Base-by-base conservation (phyloP, 2,797 vertebrate genomes). In the Girardinus metallicus region DNA sequence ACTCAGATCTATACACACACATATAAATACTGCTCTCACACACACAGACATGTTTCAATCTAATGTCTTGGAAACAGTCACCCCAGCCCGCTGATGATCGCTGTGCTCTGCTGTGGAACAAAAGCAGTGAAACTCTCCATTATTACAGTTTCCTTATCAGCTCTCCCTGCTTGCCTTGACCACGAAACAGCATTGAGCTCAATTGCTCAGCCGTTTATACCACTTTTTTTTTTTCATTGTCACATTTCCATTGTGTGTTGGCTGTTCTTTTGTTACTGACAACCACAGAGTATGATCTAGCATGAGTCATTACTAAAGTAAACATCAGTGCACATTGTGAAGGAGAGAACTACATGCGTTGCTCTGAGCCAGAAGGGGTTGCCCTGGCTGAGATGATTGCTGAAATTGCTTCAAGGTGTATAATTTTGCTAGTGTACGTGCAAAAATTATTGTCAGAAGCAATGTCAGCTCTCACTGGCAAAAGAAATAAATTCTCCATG, bases 41-140 rank as follows among this genome's bases (percentile, higher is more conserved):
- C 72, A 86, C 80, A 81, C 36, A 77, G 43, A 74, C 84, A 82
- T 71, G 80, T 83, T 78, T 89, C 87, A 76, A 46, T 77, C 76
- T 46, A 89, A 90, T 76, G 1, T 90, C 93, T 94, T 94, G 91
- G 93, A 92, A 94, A 94, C 93, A 84, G 91, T 89, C 83, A 73
- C 83, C 87, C 86, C 78, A 73, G 88, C 91, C 86, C 83, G 79
- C 75, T 76, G 83, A 91, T 92, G 89, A 92, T 93, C 80, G 46
- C 84, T 88, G 83, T 92, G 86, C 87, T 93, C 91, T 91, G 85
- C 89, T 13, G 76, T 57, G 75, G 83, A 92, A 94, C 91, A 94
- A 94, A 92, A 89, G 82, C 87, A 73, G 88, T 84, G 86, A 91
- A 91, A 92, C 79, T 79, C 84, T 76, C 81, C 77, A 80, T 89